Evolutionary conservation across 2,888 invertebrate genomes (phyloP).

Genomic region (Sarcophaga variegata): DNA sequence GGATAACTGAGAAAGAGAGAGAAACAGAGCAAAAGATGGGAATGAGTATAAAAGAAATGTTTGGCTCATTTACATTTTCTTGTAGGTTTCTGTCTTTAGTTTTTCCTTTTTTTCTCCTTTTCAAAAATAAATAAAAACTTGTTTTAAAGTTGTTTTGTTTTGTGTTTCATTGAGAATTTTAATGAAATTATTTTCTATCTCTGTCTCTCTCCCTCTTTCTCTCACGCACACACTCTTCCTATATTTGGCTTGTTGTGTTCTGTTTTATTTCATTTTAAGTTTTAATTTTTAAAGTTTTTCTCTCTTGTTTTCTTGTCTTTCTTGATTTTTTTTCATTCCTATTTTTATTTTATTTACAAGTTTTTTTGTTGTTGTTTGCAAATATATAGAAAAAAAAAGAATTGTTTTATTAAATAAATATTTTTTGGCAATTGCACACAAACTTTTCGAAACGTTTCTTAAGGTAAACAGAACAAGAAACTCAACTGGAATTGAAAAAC

Average conservation of each 20-base stretch:
- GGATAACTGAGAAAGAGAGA: not conserved
- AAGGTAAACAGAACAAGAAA: constrained; percentile 39
- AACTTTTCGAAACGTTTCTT: constrained; percentile 17
- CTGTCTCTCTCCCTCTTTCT: not conserved
- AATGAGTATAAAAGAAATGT: not conserved
- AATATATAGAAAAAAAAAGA: not conserved
- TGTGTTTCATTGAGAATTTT: constrained; percentile 57
- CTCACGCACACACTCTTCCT: no score
- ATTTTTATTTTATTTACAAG: constrained; percentile 36
- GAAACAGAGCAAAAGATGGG: not conserved
- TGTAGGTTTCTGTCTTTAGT: constrained; percentile 12
- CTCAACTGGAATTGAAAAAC: constrained; percentile 18
- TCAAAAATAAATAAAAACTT: constrained; percentile 40
- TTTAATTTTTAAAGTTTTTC: constrained; percentile 20
- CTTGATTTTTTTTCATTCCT: constrained; percentile 29
- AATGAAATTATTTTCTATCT: constrained; percentile 59
- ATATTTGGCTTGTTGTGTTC: not conserved
- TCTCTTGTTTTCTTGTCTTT: not conserved
- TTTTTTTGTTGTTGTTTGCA: constrained; percentile 1
- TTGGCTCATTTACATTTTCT: constrained; percentile 63
- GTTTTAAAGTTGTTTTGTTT: constrained; percentile 49
- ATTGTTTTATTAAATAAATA: constrained; percentile 66
- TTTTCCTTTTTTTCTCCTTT: constrained; percentile 13
- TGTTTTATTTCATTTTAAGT: constrained; percentile 29
- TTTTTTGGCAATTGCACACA: constrained; percentile 52